Base-by-base conservation (phyloP, 2,113 vertebrate genomes). In the Todiramphus saurophagus region DNA sequence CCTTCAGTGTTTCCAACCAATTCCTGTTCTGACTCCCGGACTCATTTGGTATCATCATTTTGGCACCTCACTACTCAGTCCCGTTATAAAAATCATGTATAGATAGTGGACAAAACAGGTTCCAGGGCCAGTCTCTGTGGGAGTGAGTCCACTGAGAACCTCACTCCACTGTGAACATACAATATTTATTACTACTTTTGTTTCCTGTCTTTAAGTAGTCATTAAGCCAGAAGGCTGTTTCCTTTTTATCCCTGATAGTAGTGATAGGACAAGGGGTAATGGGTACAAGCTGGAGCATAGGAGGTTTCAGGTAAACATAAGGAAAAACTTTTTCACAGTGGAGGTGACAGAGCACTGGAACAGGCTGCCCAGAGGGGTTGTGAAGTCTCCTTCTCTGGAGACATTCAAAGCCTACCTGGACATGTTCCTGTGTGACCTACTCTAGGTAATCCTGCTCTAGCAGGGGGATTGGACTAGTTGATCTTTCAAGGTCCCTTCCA, bases 141-240 rank as follows among this genome's bases (percentile, higher is more conserved):
- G 59, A 91, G 13, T 83, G 59, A 91, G 13, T 83, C 89, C 12
- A 19, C 86, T 63, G 64, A 50, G 28, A 83, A 58, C 18, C 19
- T 58, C 53, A 62, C 20, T 31, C 35, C 37, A 83, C 31, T 87
- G 56, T 84, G 83, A 78, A 66, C 64, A 56, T 5, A 68, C 64
- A 74, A 70, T 83, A 89, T 93, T 94, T 97, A 50, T 82, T 83
- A n/a, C 23, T 81, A 20, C 31, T 81, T 94, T 59, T 50, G 17
- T 74, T 94, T 94, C 77, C 77, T 76, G 33, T 76, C 83, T 90
- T 90, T 74, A 89, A 83, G 16, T 9, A 90, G n/a, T 59, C 44
- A 68, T 82, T 95, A 84, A 92, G 51, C 43, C 20, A 84, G 39
- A 87, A 95, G 48, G 27, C 30, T 53, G 83, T 92, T 94, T 94